Base-by-base conservation (phyloP, 2,888 invertebrate genomes). In the Hedya salicella region DNA sequence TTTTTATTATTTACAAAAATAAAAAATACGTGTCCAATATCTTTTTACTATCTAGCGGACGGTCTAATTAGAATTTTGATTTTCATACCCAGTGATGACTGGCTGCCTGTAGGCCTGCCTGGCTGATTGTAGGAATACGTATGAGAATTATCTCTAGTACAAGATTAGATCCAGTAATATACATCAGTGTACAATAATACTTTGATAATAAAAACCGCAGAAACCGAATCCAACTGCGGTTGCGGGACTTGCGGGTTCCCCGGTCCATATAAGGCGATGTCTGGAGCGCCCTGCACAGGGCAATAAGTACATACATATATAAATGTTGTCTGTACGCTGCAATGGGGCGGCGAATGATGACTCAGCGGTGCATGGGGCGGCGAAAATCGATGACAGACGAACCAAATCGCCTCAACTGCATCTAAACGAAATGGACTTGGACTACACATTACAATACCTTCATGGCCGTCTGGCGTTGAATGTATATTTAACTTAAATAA, bases 321-420 rank as follows among this genome's bases (percentile, higher is more conserved):
- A 46, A 17, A 46, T 11, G 17, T 19, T 25, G 6, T 25, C 5
- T 25, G 6, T 25, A 6, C 25, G 25, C 9, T 36, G 16, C 49
- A 60, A 14, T 46, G 16, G 49, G 48, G 36, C 21, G 48, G 36
- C n/a, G 25, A 36, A 13, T 39, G 39, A 60, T 49, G 60, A 61
- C 17, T 61, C 60, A 61, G 25, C 40, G 21, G 25, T 2, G 53
- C 25, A 40, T 30, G 50, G 60, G 60, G 40, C 39, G 50, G 40
- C 25, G 39, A 21, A 30, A 39, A 61, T 61, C 60, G 50, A 61
- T 61, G 39, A 49, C 48, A 60, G 49, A 49, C 49, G 49, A 39
- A 36, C 36, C 21, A 39, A 48, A 60, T 48, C 16, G 60, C 49
- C 36, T 13, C 21, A 19, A 42, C 36, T 36, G 36, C 36, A 36